Evolutionary conservation across 2,113 vertebrate genomes (phyloP).

Genomic region (Nyctereutes procyonoides): DNA sequence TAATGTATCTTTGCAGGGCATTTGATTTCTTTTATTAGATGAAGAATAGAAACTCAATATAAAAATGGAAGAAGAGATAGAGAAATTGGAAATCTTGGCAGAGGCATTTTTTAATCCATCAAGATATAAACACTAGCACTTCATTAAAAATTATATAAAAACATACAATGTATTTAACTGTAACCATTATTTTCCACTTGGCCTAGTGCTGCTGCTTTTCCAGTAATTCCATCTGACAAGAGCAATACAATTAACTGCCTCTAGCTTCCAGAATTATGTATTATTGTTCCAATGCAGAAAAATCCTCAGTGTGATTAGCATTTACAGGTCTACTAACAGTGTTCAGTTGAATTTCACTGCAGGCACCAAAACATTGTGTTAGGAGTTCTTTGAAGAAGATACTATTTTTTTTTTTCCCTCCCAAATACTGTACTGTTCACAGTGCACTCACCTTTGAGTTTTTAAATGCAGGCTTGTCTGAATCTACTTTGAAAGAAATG

Average conservation of each 20-base stretch:
- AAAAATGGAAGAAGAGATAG: background rate
- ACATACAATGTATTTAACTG: background rate
- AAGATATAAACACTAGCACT: background rate
- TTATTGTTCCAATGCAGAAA: background rate
- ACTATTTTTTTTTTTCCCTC: background rate
- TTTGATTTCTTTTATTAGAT: background rate
- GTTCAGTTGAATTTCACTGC: background rate
- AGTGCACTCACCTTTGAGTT: background rate
- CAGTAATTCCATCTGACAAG: background rate
- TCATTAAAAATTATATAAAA: conserved; percentile 14
- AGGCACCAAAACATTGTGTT: background rate
- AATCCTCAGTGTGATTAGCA: background rate
- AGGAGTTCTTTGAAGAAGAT: background rate
- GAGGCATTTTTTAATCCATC: background rate
- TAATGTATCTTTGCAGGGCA: background rate
- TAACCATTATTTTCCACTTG: background rate
- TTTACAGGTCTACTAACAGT: background rate
- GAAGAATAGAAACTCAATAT: background rate
- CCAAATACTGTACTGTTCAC: background rate
- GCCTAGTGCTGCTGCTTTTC: background rate
- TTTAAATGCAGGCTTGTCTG: background rate
- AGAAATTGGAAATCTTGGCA: background rate
- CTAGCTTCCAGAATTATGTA: background rate
- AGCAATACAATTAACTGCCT: background rate
- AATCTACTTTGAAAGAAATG: conserved; percentile 32